Evolutionary conservation across 2,113 vertebrate genomes (phyloP).

Genomic region (Gobio gobio): DNA sequence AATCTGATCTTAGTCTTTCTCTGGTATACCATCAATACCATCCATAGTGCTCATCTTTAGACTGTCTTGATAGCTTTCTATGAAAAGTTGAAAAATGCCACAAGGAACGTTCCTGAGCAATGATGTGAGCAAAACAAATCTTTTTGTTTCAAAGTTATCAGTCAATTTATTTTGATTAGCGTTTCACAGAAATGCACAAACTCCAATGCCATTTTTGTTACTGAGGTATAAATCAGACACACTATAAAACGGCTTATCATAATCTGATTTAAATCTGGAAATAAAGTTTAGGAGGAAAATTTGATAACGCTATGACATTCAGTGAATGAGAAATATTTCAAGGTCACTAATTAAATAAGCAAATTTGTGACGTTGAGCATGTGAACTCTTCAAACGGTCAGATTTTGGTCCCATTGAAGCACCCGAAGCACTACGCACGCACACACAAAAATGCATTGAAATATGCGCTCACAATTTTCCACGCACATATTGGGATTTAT

Average conservation of each 20-base stretch:
- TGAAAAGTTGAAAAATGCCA: neutral
- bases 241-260: slow-evolving; percentile 6
- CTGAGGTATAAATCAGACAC: neutral
- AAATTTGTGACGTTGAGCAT: neutral
- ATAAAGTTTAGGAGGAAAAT: slow-evolving; percentile 26
- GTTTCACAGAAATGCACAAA: slow-evolving; percentile 8
- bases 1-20: neutral
- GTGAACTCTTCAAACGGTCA: neutral
- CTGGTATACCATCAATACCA: neutral
- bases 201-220: neutral
- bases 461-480: too few species aligned
- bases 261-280: slow-evolving; percentile 2
- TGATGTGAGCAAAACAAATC: neutral
- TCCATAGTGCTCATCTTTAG: neutral
- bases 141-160: neutral
- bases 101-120: neutral
- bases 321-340: slow-evolving; percentile 9
- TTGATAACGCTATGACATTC: slow-evolving; percentile 4
- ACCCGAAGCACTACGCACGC: neutral
- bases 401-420: neutral
- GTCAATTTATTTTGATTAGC: neutral
- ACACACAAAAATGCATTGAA: too few species aligned
- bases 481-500: too few species aligned
- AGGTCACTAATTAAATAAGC: slow-evolving; percentile 2
- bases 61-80: neutral